Conservation (phyloP, 2,888 invertebrate genomes). For the Tetragonula carbonaria region DNA sequence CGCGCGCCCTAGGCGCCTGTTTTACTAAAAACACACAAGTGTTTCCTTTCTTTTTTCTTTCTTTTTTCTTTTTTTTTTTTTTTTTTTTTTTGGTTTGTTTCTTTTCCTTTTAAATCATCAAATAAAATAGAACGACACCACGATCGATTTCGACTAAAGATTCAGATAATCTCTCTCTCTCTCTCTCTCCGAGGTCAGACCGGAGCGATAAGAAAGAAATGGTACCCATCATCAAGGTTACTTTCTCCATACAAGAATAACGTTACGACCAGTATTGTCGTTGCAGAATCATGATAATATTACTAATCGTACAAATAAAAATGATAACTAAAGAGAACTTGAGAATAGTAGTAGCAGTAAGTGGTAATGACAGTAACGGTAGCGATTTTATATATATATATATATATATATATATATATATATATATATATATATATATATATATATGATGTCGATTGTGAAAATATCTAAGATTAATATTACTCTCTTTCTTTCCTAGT, state of each 20-base stretch:
- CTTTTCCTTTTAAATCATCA: constrained; percentile 30
- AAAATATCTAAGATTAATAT: constrained; percentile 70
- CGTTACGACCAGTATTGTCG: constrained; percentile 43
- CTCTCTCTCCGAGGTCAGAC: constrained; percentile 11
- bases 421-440: constrained; percentile 26
- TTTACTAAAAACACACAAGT: constrained; percentile 58
- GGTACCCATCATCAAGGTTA: constrained; percentile 30
- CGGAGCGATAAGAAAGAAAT: constrained; percentile 50
- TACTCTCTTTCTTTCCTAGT: constrained; percentile 34
- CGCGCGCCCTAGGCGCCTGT: constrained; percentile 44
- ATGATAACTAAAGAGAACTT: constrained; percentile 61
- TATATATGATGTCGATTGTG: constrained; percentile 62
- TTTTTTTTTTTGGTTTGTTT: neutral
- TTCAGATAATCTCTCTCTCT: constrained; percentile 7
- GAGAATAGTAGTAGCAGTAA: constrained; percentile 59
- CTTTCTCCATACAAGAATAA: constrained; percentile 36
- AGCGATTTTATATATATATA: constrained; percentile 52
- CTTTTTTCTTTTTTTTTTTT: neutral
- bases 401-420: constrained; percentile 44
- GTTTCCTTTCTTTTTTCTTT: no score
- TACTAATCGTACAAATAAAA: constrained; percentile 51
- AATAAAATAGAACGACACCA: constrained; percentile 57
- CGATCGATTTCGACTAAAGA: constrained; percentile 39
- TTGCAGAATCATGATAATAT: constrained; percentile 39
- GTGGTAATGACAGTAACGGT: constrained; percentile 51